A percentile compares a stretch with the other conserved stretches of the same genome.
Evolutionary conservation across 2,797 vertebrate genomes (phyloP).

Genomic region (Hemitrygon akajei): DNA sequence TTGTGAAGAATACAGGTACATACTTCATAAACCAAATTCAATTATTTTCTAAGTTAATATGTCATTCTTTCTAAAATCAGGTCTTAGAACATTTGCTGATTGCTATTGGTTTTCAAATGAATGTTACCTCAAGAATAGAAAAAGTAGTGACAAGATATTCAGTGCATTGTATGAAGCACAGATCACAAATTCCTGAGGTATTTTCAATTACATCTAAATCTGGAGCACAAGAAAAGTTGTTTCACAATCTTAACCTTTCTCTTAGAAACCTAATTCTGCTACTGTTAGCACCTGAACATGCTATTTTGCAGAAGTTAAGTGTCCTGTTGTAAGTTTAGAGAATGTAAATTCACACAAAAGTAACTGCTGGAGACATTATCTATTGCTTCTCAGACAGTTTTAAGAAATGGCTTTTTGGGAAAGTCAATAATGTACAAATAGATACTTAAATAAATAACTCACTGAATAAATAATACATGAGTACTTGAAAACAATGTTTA

Average conservation of each 20-base stretch:
- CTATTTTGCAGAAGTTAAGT: neutral
- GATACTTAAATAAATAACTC: too few species aligned
- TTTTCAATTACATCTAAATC: neutral
- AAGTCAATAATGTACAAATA: too few species aligned
- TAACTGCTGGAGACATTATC: neutral
- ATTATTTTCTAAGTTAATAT: neutral
- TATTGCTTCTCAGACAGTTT: neutral
- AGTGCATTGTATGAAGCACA: neutral
- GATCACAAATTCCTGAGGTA: neutral
- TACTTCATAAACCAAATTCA: neutral
- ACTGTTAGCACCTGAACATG: neutral
- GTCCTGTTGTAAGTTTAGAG: neutral
- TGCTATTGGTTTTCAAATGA: neutral
- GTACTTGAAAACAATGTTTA: neutral
- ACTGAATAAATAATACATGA: neutral
- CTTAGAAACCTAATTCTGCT: neutral
- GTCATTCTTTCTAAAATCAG: too few species aligned
- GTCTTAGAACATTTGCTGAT: neutral
- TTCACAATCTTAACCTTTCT: neutral
- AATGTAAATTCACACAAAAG: neutral
- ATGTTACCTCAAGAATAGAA: neutral
- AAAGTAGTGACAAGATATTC: neutral
- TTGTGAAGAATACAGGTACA: neutral
- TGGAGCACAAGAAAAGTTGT: neutral
- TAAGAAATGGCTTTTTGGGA: neutral